Evolutionary conservation across 2,888 invertebrate genomes (phyloP).

Genomic region (Ochropacha duplaris): DNA sequence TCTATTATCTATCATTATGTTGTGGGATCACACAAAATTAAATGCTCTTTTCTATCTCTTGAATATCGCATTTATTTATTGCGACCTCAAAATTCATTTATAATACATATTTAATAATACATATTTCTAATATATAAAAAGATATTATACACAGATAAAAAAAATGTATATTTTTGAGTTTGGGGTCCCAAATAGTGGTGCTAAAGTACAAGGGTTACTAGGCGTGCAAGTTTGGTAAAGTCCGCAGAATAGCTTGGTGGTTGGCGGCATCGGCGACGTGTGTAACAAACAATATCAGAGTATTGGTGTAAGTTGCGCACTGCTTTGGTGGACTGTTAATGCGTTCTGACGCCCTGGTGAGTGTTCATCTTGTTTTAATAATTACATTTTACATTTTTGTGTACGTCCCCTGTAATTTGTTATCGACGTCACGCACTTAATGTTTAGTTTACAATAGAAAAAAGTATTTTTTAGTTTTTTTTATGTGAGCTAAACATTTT

Average conservation of each 20-base stretch:
- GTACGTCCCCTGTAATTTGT: constrained; percentile 43
- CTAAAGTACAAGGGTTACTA: constrained; percentile 73
- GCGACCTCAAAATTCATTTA: constrained; percentile 52
- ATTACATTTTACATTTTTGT: constrained; percentile 50
- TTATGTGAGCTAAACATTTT: constrained; percentile 32
- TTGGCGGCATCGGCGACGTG: constrained; percentile 73
- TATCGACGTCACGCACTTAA: constrained; percentile 41
- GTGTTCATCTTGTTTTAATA: constrained; percentile 79
- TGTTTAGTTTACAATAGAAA: constrained; percentile 35
- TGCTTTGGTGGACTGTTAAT: constrained; percentile 83
- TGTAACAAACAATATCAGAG: constrained; percentile 57
- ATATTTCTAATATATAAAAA: too few species aligned
- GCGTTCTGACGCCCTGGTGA: constrained; percentile 78
- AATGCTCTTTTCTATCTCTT: constrained; percentile 58
- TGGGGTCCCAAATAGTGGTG: constrained; percentile 64
- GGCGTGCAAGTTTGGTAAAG: constrained; percentile 77
- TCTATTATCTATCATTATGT: constrained; percentile 61
- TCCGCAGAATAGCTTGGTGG: constrained; percentile 80
- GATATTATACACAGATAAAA: too few species aligned
- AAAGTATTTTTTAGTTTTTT: constrained; percentile 23
- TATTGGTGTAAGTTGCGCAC: constrained; percentile 80
- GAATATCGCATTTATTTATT: constrained; percentile 57
- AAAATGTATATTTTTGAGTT: constrained; percentile 20
- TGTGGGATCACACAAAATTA: constrained; percentile 69
- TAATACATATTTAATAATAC: too few species aligned